Base-by-base conservation (phyloP, 2,113 vertebrate genomes). In the Mixornis gularis region DNA sequence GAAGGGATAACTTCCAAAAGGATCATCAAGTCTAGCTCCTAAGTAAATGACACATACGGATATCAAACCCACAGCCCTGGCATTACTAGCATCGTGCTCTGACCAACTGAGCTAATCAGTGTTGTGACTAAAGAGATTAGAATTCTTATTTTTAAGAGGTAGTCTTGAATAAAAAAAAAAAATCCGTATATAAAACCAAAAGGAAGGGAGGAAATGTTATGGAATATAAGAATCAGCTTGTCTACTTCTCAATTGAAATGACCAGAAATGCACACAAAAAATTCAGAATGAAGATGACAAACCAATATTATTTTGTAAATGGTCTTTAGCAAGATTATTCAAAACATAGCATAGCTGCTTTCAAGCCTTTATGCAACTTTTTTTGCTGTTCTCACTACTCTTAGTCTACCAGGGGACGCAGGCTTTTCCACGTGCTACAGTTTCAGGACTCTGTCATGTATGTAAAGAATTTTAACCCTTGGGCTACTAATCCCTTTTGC, bases 401-500 rank as follows among this genome's bases (percentile, higher is more conserved):
- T 17, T 14, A 59, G n/a, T 86, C 71, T 55, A 55, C 20, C 6
- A 20, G 15, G 51, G 36, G 88, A 53, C 5, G 58, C 4, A 38
- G 0, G 1, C 11, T 63, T 64, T 76, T 69, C 62, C 16, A 34
- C 1, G 9, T 34, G 27, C 56, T 44, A 58, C 11, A 38, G 52
- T 27, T 26, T 65, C 0, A 0, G 26, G 24, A 76, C 25, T 63
- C 29, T 41, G n/a, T 5, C 16, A 1, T 1, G 7, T 17, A 16
- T 12, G 27, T 32, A 66, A 85, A 41, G 19, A 82, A 81, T 26
- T 79, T 73, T 72, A 64, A 51, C 44, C 36, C 59, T 25, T 63
- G 40, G 12, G 55, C 24, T 76, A 10, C 40, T 16, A 63, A 44
- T 48, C 27, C 14, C 30, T 79, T 76, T 51, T 65, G 34, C 26